Evolutionary conservation across 2,113 vertebrate genomes (phyloP), one percentile per base, ranked within the genome.

Genomic region (Erpornis zantholeuca): DNA sequence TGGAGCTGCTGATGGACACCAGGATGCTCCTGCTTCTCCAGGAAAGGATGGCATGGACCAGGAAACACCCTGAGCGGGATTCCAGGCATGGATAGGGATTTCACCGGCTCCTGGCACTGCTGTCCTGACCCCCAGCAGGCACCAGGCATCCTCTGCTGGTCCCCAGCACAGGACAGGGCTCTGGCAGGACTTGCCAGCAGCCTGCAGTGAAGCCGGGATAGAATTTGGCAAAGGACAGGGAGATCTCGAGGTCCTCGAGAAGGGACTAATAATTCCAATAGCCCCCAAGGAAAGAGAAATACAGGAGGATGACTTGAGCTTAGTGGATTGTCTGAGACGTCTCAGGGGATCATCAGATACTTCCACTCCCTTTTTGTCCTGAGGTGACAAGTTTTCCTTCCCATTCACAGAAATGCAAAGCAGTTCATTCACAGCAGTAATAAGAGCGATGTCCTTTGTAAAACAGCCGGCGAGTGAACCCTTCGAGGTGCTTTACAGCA

Each of bases 401-500:
- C 92, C 94, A 95, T 96, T 96, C 95, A 96, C 92, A 93, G 88
- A 95, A 94, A 96, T 96, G 95, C 95, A 96, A 94, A 97, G 80
- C n/a, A 93, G 82, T 47, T 96, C 85, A 86, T 96, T 96, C 95
- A 93, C 84, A 77, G 82, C 7, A 76, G 84, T 12, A 94, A 90
- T 90, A 91, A 92, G 66, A 57, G 71, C 2, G 12, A 24, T 69
- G 69, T 86, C 90, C 93, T 94, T 73, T 72, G 57, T 61, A 50
- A 92, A 81, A 29, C 82, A 82, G 82, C 36, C 47, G 22, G 73
- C 15, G 35, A 52, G 35, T 2, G 9, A 92, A 27, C 69, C 77
- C 90, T 94, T 92, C 13, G 61, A 89, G 91, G 65, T 75, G 69
- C 87, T 95, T 52, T 29, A 69, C 57, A 87, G 84, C 84, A 87